A percentile compares a stretch with the other conserved stretches of the same genome.
Evolutionary conservation across 2,113 vertebrate species (phyloP).

Genomic region (Percina caprodes): DNA sequence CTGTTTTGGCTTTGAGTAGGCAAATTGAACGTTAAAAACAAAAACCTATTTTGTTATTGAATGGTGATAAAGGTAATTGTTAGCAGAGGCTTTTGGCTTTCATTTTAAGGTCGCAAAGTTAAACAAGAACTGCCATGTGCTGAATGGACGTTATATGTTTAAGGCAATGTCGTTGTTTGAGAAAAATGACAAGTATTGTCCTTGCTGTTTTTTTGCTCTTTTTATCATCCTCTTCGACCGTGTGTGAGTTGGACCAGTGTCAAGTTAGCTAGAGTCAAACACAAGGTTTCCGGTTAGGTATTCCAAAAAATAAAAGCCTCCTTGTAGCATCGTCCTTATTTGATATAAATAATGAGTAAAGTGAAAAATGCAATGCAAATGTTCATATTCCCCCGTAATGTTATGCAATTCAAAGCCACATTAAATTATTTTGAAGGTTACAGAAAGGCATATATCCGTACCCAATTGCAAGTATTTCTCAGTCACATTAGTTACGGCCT

Average conservation of each 20-base stretch:
- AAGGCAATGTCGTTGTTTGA: rapidly evolving
- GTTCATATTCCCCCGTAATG: rapidly evolving
- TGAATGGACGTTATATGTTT: background rate
- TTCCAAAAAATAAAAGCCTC: slow-evolving; percentile 46
- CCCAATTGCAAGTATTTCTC: background rate
- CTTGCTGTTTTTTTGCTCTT: slow-evolving; percentile 10
- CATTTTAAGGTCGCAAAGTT: background rate
- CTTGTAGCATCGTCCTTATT: background rate
- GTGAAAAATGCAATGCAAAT: rapidly evolving
- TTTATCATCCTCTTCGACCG: background rate
- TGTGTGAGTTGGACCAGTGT: background rate
- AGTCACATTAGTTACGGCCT: background rate
- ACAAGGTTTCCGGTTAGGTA: background rate
- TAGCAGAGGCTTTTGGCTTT: background rate
- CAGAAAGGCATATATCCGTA: background rate
- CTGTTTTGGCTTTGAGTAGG: background rate
- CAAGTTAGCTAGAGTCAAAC: background rate
- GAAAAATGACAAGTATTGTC: background rate
- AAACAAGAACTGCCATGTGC: background rate
- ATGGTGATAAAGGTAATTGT: background rate
- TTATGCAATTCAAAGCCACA: rapidly evolving
- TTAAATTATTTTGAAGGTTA: too few relatives aligned
- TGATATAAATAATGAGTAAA: background rate
- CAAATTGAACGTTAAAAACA: background rate
- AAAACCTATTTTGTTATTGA: background rate